Percentiles rank a stretch among this genome's conserved stretches.
Evolutionary conservation across 2,888 invertebrate genomes (phyloP).

Genomic region (Mimachlamys varia): DNA sequence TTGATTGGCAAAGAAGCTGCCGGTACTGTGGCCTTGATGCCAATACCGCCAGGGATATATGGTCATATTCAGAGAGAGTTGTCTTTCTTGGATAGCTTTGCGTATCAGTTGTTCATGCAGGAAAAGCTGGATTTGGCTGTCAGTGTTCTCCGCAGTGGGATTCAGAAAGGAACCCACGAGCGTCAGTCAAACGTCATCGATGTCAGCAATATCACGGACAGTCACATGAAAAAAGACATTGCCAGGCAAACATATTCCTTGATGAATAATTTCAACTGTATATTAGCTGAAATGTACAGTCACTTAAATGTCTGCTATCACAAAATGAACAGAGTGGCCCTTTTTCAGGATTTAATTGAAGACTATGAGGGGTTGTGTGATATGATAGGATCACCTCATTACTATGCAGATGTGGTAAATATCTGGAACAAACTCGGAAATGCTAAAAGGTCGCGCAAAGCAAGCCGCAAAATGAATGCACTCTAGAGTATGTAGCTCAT

Average conservation of each 20-base stretch:
- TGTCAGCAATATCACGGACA: neutral
- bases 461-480: neutral
- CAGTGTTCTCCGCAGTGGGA: neutral
- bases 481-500: neutral
- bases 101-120: neutral
- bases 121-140: neutral
- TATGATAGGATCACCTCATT: neutral
- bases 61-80: neutral
- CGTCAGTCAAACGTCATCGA: neutral
- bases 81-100: neutral
- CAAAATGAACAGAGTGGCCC: neutral
- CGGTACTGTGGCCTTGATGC: neutral
- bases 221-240: neutral
- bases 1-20: neutral
- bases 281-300: neutral
- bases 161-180: neutral
- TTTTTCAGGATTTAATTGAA: neutral
- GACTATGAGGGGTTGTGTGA: neutral
- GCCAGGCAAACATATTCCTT: neutral
- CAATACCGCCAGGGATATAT: neutral
- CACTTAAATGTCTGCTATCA: neutral
- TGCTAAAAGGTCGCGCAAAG: neutral
- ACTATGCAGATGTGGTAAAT: neutral
- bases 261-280: neutral
- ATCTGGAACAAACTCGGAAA: neutral